phyloP scores from a whole-genome alignment of 2,797 vertebrate species.

The Falco rusticolus region DNA sequence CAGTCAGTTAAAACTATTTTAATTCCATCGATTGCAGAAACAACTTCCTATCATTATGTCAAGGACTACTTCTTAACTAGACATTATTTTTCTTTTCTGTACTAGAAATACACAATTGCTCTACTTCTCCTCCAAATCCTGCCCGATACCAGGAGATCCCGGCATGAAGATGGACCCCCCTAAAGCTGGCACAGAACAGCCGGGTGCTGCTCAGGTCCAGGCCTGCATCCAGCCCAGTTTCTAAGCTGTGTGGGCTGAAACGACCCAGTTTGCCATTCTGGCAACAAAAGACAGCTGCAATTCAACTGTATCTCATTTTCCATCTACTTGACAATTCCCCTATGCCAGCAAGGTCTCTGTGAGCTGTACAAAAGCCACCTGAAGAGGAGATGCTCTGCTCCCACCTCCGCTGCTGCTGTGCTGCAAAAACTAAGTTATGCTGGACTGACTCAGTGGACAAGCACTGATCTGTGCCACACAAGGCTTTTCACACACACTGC shows the following conservation, averaged over 20 bases:
- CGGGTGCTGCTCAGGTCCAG: not conserved
- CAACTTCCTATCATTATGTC: not conserved
- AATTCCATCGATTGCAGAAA: not conserved
- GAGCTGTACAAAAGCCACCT: not conserved
- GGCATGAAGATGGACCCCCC: not conserved
- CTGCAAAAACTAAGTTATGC: not conserved
- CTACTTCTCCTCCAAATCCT: not conserved
- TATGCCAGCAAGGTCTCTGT: not conserved
- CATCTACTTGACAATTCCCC: not conserved
- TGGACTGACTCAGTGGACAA: not conserved
- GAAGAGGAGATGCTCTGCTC: not conserved
- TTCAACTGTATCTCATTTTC: not conserved
- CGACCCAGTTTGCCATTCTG: not conserved
- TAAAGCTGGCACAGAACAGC: not conserved
- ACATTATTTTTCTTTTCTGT: not conserved
- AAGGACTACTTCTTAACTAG: not conserved
- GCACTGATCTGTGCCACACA: not conserved
- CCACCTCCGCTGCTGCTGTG: not conserved
- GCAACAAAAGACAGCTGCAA: not conserved
- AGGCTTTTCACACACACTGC: not conserved
- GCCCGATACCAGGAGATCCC: fast-evolving
- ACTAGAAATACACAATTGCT: not conserved
- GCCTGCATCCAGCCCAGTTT: not conserved
- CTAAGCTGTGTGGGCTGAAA: not conserved
- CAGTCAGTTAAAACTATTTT: not conserved